These are phyloP conservation scores for Scaptodrosophila latifasciaeformis DNA, from an alignment of 2,888 invertebrate species.

Conservation along the genomic window DNA sequence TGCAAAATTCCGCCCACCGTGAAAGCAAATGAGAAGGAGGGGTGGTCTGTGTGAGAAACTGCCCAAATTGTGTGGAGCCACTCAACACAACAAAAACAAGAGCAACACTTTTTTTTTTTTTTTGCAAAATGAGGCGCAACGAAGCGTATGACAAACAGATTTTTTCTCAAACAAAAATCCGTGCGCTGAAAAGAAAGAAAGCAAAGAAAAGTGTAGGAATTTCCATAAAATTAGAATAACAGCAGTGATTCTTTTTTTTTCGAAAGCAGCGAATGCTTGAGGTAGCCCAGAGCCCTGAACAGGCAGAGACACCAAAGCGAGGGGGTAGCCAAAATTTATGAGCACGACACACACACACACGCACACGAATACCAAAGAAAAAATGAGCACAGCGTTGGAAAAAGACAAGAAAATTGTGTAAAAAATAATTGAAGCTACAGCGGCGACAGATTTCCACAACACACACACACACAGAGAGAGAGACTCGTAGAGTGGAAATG, in stretches of 20 bases:
- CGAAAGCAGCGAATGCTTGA: background rate
- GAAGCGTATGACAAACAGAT: conserved; percentile 69
- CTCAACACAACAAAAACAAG: conserved; percentile 23
- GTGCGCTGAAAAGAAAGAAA: conserved; percentile 46
- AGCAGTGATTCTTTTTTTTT: conserved; percentile 65
- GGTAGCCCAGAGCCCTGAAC: background rate
- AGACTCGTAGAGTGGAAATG: background rate
- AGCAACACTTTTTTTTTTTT: conserved; percentile 2
- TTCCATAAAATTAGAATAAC: conserved; percentile 70
- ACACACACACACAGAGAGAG: conserved; percentile 23
- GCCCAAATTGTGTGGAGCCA: conserved; percentile 17
- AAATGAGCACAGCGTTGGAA: conserved; percentile 36
- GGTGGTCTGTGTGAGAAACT: background rate
- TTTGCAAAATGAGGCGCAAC: conserved; percentile 68
- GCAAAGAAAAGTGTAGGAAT: conserved; percentile 62
- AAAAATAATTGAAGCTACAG: conserved; percentile 66
- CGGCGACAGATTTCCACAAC: conserved; percentile 57
- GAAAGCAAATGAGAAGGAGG: background rate
- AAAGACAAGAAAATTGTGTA: conserved; percentile 59
- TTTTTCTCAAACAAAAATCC: conserved; percentile 66
- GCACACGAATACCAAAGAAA: conserved; percentile 20
- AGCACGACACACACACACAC: conserved; percentile 46
- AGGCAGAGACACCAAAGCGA: no score
- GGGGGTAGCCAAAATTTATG: conserved; percentile 54
- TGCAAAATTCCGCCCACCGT: conserved; percentile 13